These are phyloP conservation scores for Brachypteracias leptosomus DNA, from an alignment of 2,113 vertebrate species.

Conservation along the genomic window DNA sequence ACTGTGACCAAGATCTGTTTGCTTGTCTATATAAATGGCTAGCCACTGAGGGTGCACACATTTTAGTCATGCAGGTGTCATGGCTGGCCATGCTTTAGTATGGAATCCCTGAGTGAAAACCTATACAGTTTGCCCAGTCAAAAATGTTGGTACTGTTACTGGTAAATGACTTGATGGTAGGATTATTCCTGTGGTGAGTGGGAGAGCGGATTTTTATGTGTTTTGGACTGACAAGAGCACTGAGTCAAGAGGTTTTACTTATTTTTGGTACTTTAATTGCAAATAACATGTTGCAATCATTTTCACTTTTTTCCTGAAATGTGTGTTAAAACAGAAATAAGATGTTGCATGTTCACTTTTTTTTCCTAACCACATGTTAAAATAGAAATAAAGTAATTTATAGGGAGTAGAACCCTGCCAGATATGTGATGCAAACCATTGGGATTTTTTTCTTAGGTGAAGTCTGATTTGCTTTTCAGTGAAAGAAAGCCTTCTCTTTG, in stretches of 20 bases:
- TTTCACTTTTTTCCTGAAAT: neutral
- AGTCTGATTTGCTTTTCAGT: neutral
- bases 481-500: neutral
- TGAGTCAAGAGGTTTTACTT: neutral
- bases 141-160: neutral
- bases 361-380: neutral
- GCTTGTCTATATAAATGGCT: rapidly evolving
- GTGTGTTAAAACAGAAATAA: neutral
- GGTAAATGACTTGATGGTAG: neutral
- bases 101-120: neutral
- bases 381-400: neutral
- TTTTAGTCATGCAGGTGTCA: neutral
- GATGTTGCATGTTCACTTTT: neutral
- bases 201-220: neutral
- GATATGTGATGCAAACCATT: neutral
- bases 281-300: neutral
- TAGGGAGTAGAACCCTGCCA: neutral
- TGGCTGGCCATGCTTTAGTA: neutral
- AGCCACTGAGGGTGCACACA: rapidly evolving
- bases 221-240: neutral
- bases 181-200: neutral
- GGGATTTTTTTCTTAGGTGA: neutral
- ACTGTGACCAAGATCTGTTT: neutral
- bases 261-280: neutral
- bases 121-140: neutral